Conservation (phyloP, 2,113 vertebrate species). For the Corythoichthys intestinalis region DNA sequence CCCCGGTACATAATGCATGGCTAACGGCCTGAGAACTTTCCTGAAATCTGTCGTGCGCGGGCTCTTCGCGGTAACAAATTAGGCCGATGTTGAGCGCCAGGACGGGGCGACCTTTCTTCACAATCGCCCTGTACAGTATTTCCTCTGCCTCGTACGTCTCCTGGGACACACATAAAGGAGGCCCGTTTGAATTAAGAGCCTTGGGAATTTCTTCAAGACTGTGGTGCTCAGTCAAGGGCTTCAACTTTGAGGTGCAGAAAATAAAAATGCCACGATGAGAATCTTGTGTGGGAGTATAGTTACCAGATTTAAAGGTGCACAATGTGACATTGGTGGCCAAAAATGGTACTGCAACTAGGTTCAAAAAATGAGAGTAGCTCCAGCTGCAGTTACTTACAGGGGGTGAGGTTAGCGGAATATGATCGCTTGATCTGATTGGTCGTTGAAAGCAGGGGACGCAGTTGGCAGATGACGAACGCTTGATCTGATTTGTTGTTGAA, state of each 20-base stretch:
- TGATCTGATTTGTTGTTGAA: too few species aligned
- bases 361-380: too few species aligned
- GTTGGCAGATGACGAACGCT: too few species aligned
- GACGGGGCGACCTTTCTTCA: conserved; percentile 49
- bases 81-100: conserved; percentile 35
- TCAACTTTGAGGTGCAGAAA: conserved; percentile 33
- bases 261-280: conserved; percentile 52
- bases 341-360: too few species aligned
- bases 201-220: conserved; percentile 49
- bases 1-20: too few species aligned
- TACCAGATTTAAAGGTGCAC: not conserved
- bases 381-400: too few species aligned
- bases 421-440: too few species aligned
- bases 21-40: not conserved
- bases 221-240: conserved; percentile 28
- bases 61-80: conserved; percentile 20
- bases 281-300: conserved; percentile 27
- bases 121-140: conserved; percentile 45
- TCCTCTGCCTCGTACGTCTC: conserved; percentile 26
- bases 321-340: not conserved
- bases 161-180: conserved; percentile 47
- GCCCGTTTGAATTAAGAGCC: conserved; percentile 53
- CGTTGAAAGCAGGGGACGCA: too few species aligned
- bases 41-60: conserved; percentile 5
- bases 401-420: too few species aligned